phyloP scores from a whole-genome alignment of 1,140 invertebrate genomes.

The Euwallacea fornicatus region DNA sequence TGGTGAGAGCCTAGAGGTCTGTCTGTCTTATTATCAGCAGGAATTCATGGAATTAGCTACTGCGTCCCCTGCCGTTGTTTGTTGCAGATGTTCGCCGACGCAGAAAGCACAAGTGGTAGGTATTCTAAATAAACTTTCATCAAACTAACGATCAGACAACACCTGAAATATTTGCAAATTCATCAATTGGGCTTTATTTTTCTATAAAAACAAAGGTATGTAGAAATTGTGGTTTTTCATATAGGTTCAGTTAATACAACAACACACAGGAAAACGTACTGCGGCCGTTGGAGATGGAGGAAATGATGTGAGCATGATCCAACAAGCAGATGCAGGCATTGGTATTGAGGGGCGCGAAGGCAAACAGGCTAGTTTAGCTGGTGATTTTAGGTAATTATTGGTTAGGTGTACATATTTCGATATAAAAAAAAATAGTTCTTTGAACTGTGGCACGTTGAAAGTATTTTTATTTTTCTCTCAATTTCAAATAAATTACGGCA shows the following conservation, averaged over 20 bases:
- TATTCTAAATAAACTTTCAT: neutral
- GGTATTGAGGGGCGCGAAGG: constrained; percentile 95
- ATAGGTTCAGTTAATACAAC: constrained; percentile 71
- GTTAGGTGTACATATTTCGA: too few relatives aligned
- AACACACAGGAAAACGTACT: constrained; percentile 81
- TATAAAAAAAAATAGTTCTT: too few relatives aligned
- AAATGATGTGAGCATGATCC: constrained; percentile 91
- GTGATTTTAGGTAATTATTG: constrained; percentile 68
- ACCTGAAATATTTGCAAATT: neutral
- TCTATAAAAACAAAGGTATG: neutral
- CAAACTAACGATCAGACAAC: neutral
- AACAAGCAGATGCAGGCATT: constrained; percentile 93
- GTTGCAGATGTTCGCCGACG: constrained; percentile 96
- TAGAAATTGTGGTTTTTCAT: constrained; percentile 42
- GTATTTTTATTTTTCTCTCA: too few relatives aligned
- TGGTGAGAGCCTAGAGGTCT: constrained; percentile 92
- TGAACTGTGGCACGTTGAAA: too few relatives aligned
- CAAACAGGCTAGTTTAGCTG: constrained; percentile 93
- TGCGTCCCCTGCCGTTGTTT: constrained; percentile 91
- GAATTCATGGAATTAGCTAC: constrained; percentile 96
- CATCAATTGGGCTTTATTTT: neutral
- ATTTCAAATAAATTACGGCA: too few relatives aligned
- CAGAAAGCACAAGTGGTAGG: constrained; percentile 97
- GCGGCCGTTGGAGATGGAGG: constrained; percentile 85
- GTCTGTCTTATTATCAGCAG: constrained; percentile 90